Conservation (phyloP, 2,888 invertebrate species). For the Orgyia antiqua region DNA sequence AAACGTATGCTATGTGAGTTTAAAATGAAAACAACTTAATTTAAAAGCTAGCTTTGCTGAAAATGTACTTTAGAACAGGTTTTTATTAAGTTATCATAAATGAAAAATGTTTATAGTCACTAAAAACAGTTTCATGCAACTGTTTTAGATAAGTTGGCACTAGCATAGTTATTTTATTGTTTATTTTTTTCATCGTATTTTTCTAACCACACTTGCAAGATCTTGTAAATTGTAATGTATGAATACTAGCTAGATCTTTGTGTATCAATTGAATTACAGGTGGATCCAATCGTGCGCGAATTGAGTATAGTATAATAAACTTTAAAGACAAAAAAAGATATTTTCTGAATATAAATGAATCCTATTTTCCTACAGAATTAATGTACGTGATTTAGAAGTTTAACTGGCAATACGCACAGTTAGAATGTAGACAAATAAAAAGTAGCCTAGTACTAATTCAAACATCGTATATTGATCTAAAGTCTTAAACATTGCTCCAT, state of each 20-base stretch:
- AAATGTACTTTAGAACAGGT: too few species aligned
- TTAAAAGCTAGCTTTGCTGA: too few species aligned
- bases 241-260: slow-evolving; percentile 57
- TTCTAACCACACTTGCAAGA: too few species aligned
- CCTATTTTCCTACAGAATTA: slow-evolving; percentile 71
- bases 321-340: slow-evolving; percentile 53
- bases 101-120: too few species aligned
- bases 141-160: too few species aligned
- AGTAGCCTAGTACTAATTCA: slow-evolving; percentile 34
- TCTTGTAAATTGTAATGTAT: slow-evolving; percentile 61
- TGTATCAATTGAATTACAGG: slow-evolving; percentile 44
- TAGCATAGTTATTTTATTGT: too few species aligned
- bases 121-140: too few species aligned
- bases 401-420: slow-evolving; percentile 68
- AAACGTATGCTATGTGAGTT: too few species aligned
- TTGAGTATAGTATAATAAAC: slow-evolving; percentile 43
- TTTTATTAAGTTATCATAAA: too few species aligned
- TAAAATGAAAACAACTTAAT: too few species aligned
- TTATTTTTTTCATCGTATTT: too few species aligned
- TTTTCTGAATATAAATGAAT: slow-evolving; percentile 70
- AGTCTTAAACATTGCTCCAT: slow-evolving; percentile 25
- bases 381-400: slow-evolving; percentile 61
- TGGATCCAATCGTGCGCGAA: slow-evolving; percentile 61
- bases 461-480: slow-evolving; percentile 24
- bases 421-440: slow-evolving; percentile 39